phyloP scores from a whole-genome alignment of 2,113 vertebrate genomes.

The Tetrax tetrax region DNA sequence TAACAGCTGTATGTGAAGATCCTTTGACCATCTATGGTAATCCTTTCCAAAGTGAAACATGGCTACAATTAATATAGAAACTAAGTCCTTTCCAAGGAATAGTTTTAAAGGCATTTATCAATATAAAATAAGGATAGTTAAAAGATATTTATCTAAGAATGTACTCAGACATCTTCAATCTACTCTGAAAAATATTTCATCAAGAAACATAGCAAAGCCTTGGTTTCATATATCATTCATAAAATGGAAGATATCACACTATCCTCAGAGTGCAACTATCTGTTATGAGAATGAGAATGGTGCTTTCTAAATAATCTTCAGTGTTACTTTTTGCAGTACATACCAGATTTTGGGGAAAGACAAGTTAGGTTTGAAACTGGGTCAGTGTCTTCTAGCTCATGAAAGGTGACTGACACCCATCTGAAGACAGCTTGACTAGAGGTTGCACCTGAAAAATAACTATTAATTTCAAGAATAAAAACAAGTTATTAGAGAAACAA shows the following conservation, averaged over 20 bases:
- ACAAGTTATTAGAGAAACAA: not conserved
- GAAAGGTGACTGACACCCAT: not conserved
- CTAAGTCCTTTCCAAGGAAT: not conserved
- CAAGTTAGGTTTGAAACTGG: not conserved
- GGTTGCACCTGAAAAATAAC: not conserved
- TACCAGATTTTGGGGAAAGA: not conserved
- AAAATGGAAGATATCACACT: not conserved
- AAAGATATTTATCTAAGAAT: not conserved
- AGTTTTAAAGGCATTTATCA: conserved; percentile 21
- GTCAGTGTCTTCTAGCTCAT: not conserved
- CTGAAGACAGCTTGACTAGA: not conserved
- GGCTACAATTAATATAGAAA: not conserved
- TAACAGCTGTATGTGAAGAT: not conserved
- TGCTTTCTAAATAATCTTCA: not conserved
- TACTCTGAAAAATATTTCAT: conserved; percentile 1
- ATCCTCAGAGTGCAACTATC: not conserved
- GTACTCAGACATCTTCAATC: not conserved
- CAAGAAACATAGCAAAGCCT: not conserved
- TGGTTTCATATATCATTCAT: not conserved
- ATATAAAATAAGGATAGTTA: not conserved
- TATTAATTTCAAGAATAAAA: not conserved
- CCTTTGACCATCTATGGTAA: not conserved
- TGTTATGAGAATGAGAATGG: not conserved
- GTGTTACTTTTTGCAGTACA: not conserved
- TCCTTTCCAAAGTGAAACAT: not conserved